Conservation (phyloP, 2,797 vertebrate genomes). For the Sebastes cheni region DNA sequence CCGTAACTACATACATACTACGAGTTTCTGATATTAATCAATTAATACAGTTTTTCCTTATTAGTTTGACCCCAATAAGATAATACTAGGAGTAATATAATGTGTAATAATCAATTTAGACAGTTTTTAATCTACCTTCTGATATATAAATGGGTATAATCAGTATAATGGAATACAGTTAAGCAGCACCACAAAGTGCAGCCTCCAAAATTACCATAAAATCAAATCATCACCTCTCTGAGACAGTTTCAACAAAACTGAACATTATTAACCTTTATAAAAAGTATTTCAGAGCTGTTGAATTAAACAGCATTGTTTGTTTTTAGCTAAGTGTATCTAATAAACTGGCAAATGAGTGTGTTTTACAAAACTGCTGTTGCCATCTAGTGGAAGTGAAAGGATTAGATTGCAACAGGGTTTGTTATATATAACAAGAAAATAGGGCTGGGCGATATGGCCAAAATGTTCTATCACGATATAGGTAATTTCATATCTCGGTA, state of each 20-base stretch:
- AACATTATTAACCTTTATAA: background rate
- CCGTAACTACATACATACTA: background rate
- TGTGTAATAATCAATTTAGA: background rate
- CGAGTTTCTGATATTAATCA: background rate
- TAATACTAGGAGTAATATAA: background rate
- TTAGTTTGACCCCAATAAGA: background rate
- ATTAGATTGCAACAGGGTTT: background rate
- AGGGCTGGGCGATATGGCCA: too few species aligned
- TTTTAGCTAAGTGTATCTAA: background rate
- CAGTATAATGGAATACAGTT: background rate
- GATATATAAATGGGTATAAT: background rate
- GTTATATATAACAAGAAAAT: background rate
- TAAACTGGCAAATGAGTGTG: background rate
- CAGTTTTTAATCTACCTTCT: background rate
- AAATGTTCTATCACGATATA: too few species aligned
- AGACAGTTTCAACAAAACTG: background rate
- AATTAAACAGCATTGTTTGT: background rate
- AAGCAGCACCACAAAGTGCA: background rate
- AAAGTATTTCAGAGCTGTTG: background rate
- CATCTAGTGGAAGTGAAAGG: conserved; percentile 32
- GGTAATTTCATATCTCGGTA: too few species aligned
- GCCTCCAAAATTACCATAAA: background rate
- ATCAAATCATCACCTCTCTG: background rate
- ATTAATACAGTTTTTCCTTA: background rate
- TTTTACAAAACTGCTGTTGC: background rate